Evolutionary conservation across 2,797 vertebrate species (phyloP).

Genomic region (Neosilurus hyrtlii): DNA sequence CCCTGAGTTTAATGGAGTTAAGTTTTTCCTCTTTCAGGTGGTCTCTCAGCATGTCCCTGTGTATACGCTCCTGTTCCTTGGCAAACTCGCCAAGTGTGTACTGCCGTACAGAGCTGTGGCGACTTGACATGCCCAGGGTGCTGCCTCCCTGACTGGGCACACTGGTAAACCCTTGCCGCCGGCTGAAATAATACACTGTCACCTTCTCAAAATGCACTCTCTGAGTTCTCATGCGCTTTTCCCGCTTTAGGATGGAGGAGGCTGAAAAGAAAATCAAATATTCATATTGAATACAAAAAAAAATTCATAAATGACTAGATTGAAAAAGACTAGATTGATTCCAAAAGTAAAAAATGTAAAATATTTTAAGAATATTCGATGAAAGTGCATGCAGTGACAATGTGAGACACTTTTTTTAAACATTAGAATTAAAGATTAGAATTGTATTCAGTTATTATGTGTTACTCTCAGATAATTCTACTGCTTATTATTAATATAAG

Average conservation of each 20-base stretch:
- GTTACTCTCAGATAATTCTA: not conserved
- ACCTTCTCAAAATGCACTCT: constrained; percentile 97
- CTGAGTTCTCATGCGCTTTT: constrained; percentile 91
- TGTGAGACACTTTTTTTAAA: not conserved
- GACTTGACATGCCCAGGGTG: constrained; percentile 95
- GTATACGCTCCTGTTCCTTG: constrained; percentile 90
- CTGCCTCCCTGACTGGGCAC: constrained; percentile 98
- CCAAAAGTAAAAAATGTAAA: not conserved
- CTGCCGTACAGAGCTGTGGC: constrained; percentile 91
- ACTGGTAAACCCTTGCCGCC: constrained; percentile 97
- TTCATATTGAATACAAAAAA: not conserved
- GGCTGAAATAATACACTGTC: constrained; percentile 96
- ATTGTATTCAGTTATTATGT: not conserved
- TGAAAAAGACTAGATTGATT: not conserved
- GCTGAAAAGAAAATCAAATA: constrained; percentile 67
- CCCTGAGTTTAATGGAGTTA: constrained; percentile 93
- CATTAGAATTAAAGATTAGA: not conserved
- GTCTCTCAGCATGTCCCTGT: constrained; percentile 92
- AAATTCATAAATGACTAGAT: not conserved
- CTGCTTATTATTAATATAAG: not conserved
- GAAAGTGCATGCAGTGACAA: not conserved
- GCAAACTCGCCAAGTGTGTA: constrained; percentile 96
- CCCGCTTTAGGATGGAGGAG: constrained; percentile 91
- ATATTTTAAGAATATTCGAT: not conserved
- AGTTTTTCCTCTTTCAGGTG: constrained; percentile 97